These are phyloP conservation scores for Lytechinus pictus DNA, from an alignment of 35 echinoderm and acorn worm genomes.

Conservation along the genomic window DNA sequence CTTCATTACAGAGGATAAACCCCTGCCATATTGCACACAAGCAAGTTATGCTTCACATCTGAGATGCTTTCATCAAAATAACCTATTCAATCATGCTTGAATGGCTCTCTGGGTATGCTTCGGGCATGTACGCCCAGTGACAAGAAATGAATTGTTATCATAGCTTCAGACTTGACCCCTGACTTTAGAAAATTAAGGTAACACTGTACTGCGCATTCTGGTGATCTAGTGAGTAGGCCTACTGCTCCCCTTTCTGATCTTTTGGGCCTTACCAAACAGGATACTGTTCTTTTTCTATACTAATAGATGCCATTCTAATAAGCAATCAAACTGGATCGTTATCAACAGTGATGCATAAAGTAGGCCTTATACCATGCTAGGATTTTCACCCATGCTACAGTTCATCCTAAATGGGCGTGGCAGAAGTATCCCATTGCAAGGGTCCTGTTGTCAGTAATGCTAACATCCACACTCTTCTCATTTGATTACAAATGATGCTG, in stretches of 20 bases:
- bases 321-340: neutral
- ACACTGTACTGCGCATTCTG: neutral
- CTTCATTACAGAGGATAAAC: neutral
- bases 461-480: too few species aligned
- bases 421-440: neutral
- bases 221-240: too few species aligned
- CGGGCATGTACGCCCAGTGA: neutral
- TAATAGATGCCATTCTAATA: neutral
- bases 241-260: neutral
- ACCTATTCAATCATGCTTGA: neutral
- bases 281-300: neutral
- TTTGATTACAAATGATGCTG: too few species aligned
- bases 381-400: neutral
- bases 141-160: slow-evolving; percentile 20
- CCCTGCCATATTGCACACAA: neutral
- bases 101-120: neutral
- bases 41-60: neutral
- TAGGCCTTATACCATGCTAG: neutral
- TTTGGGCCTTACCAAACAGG: neutral
- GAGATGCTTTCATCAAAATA: neutral
- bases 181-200: neutral
- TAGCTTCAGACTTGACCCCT: neutral
- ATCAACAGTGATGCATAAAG: neutral
- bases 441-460: too few species aligned
- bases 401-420: neutral